A percentile compares a stretch with the other conserved stretches of the same genome.
phyloP scores from a whole-genome alignment of 2,888 invertebrate species.

The Lasius platythorax region DNA sequence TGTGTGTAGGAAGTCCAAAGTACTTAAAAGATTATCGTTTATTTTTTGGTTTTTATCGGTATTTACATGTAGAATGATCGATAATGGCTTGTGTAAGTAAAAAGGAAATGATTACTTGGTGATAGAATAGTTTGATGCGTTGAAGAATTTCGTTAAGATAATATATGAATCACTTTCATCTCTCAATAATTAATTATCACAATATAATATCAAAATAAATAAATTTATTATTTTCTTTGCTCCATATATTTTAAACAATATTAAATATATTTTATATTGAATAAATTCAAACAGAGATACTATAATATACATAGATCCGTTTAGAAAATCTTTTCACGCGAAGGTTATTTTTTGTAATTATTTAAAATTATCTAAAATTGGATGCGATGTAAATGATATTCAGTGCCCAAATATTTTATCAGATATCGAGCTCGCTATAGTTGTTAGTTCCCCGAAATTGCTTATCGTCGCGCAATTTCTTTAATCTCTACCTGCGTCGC shows the following conservation, averaged over 20 bases:
- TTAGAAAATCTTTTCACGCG: neutral
- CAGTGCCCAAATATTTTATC: slow-evolving; percentile 7
- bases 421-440: neutral
- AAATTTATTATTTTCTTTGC: neutral
- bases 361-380: slow-evolving; percentile 13
- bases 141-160: slow-evolving; percentile 1
- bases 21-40: neutral
- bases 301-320: neutral
- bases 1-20: neutral
- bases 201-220: neutral
- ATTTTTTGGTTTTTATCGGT: neutral
- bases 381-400: neutral
- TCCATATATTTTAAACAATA: neutral
- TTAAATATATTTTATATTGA: neutral
- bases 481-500: neutral
- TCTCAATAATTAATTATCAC: neutral
- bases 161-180: neutral
- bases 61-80: neutral
- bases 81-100: neutral
- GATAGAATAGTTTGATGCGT: neutral
- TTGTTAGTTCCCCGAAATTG: slow-evolving; percentile 20
- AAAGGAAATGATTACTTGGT: neutral
- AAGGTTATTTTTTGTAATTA: slow-evolving; percentile 16
- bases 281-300: neutral
- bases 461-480: slow-evolving; percentile 8